Evolutionary conservation across 2,797 vertebrate genomes (phyloP), one percentile per base, ranked within the genome.

Genomic region (Hippopotamyrus pictus): DNA sequence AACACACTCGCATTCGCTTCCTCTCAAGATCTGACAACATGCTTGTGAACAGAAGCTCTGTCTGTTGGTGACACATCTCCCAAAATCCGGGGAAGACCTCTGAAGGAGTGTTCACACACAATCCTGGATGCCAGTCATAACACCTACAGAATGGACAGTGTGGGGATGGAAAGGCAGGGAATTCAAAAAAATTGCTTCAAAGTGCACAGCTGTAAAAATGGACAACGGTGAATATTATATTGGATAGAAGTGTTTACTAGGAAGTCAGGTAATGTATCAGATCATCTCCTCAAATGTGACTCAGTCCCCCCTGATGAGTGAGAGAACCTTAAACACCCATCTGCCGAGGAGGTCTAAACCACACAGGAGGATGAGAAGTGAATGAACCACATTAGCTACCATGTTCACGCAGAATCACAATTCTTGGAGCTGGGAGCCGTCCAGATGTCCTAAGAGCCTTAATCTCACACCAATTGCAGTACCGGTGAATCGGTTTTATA

Each of bases 311-410:
- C 19, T 22, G 33, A 46, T n/a, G 7, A 44, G 44, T n/a, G 41
- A 48, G 37, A 25, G 7, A 9, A 19, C 79, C 19, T 50, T 50
- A 50, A 84, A n/a, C 22, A 14, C 0, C 17, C 50, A 29, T 33
- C 25, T 29, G 17, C 50, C 17, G 50, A 33, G 51, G 14, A 50
- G 5, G 4, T 12, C n/a, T 54, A 29, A 86, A 14, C 25, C 50
- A 25, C 48, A 54, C 46, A 33, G 14, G 79, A 25, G 51, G 50
- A 4, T 57, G 3, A 86, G 25, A 6, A 29, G 22, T 86, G n/a
- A 54, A 54, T 92, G 90, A 5, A 89, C 51, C 37, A 19, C 33
- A 3, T 50, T 48, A 41, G 59, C 76, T 53, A 37, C 54, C 51
- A 11, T 69, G 17, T 53, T 51, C 88, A 44, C 7, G 8, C 48